phyloP scores from a whole-genome alignment of 2,113 vertebrate species.

The Sinocyclocheilus anshuiensis region DNA sequence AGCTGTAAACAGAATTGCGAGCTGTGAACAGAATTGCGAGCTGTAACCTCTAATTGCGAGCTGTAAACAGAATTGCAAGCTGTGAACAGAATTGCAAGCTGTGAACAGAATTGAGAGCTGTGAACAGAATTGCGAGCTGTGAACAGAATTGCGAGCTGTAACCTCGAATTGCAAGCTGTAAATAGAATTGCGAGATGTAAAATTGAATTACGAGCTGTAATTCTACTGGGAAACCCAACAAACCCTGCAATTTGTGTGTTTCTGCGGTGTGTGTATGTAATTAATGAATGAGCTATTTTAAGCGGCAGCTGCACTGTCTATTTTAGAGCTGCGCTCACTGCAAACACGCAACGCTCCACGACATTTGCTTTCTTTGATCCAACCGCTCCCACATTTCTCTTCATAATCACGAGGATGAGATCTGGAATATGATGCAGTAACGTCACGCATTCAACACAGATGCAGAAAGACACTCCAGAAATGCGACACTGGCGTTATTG shows the following conservation, averaged over 20 bases:
- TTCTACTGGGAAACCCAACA: not conserved
- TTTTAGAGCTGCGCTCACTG: conserved; percentile 53
- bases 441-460: not conserved
- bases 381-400: not conserved
- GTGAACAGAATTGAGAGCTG: too few species aligned
- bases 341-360: not conserved
- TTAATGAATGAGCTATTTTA: conserved; percentile 75
- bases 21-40: too few species aligned
- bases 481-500: not conserved
- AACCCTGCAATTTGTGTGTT: not conserved
- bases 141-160: too few species aligned
- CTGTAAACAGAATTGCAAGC: too few species aligned
- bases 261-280: conserved; percentile 65
- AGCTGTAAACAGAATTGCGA: too few species aligned
- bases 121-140: too few species aligned
- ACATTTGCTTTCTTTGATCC: not conserved
- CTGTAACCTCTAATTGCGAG: too few species aligned
- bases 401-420: not conserved
- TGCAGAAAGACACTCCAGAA: not conserved
- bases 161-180: too few species aligned
- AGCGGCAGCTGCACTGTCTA: conserved; percentile 63
- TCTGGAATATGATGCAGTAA: not conserved
- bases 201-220: not conserved
- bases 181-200: too few species aligned
- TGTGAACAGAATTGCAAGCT: too few species aligned